Base-by-base conservation (phyloP, 1,140 invertebrate genomes). In the Brachionus plicatilis region DNA sequence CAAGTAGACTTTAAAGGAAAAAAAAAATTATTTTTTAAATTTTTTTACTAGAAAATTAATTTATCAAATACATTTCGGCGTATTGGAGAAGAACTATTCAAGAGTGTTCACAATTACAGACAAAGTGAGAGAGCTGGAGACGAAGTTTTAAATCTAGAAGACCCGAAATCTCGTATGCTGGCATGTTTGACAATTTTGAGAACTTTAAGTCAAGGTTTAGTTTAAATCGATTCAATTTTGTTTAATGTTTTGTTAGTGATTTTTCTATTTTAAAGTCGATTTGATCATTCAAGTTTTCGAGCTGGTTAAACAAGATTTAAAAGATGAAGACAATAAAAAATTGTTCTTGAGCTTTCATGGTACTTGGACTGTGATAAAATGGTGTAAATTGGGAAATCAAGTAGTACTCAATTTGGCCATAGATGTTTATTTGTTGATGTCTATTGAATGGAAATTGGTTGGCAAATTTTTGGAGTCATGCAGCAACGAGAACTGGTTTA, bases 211-310 rank as follows among this genome's bases (percentile, higher is more conserved):
- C 88, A 89, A 87, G 88, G 88, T 89, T 84, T 85, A 85, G 56
- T 82, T 33, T 41, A 37, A 14, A 41, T 17, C 1, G 43, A 66
- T 12, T 50, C 37, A 43, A 43, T 37, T 75, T 72, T 65, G 24
- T 24, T 82, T 33, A 45, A 45, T 29, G 7, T 41, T 60, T n/a
- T 24, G 24, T 24, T 24, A 60, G 24, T 60, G 12, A n/a, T 24
- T 65, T 29, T 33, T 20, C 41, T 17, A 1, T 72, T 41, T 72
- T 85, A 29, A 87, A 90, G 89, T 88, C 85, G 88, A 90, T 85
- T 85, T 88, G 11, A 37, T 90, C n/a, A 88, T 88, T n/a, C 87
- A 89, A 83, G 88, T 89, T 8, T 89, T 88, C 86, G 88, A 88
- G 84, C 85, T 87, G 2, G 80, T 90, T 53, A 88, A 87, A 82